phyloP scores from a whole-genome alignment of 2,888 invertebrate genomes.

The Drosophila villosipedis region DNA sequence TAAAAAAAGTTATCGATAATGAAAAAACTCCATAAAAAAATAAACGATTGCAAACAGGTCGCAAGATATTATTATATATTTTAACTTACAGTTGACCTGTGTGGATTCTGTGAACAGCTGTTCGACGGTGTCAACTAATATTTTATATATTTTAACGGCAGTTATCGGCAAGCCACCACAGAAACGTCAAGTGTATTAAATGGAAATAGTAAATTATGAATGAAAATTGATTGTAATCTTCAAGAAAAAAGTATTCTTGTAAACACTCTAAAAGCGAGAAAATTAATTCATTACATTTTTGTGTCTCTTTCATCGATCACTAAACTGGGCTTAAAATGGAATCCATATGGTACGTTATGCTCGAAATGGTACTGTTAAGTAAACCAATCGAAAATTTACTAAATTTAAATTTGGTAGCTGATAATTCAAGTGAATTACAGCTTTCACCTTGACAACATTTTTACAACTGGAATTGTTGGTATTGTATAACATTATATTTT shows the following conservation, averaged over 20 bases:
- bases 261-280: background rate
- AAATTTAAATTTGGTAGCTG: background rate
- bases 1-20: background rate
- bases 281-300: background rate
- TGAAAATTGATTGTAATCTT: background rate
- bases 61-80: background rate
- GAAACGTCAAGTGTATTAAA: background rate
- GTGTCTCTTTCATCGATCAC: background rate
- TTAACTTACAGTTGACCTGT: background rate
- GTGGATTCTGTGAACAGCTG: background rate
- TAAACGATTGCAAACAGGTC: background rate
- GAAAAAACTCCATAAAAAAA: background rate
- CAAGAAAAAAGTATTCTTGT: background rate
- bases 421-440: background rate
- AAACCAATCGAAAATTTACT: background rate
- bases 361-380: conserved; percentile 33
- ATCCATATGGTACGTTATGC: conserved; percentile 9
- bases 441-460: background rate
- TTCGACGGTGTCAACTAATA: background rate
- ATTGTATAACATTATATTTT: background rate
- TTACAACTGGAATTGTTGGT: background rate
- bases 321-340: conserved; percentile 5
- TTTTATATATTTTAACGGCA: background rate
- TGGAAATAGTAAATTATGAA: background rate
- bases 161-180: background rate